Conservation (phyloP, 92 coral and sea anemone genomes). For the Actinernus sp. region DNA sequence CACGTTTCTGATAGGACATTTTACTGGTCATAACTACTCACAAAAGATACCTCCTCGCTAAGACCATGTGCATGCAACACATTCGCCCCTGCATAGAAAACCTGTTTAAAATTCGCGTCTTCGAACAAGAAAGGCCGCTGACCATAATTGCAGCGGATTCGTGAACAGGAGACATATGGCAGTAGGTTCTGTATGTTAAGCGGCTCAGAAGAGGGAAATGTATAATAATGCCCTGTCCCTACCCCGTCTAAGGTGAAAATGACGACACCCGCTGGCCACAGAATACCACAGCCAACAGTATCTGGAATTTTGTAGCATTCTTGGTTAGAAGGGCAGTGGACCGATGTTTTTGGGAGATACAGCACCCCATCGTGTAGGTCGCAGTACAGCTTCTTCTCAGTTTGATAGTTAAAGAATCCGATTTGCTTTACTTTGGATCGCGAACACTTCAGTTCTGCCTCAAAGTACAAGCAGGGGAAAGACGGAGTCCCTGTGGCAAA, state of each 20-base stretch:
- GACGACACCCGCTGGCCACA: slow-evolving; percentile 88
- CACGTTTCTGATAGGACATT: too few species aligned
- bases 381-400: slow-evolving; percentile 86
- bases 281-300: slow-evolving; percentile 93
- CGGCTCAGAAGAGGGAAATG: slow-evolving; percentile 54
- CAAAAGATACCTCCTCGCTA: slow-evolving; percentile 15
- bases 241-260: slow-evolving; percentile 97
- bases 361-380: slow-evolving; percentile 85
- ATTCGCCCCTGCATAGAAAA: slow-evolving; percentile 61
- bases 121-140: slow-evolving; percentile 90
- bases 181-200: slow-evolving; percentile 62
- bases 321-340: slow-evolving; percentile 55
- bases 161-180: slow-evolving; percentile 87
- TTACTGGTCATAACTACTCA: too few species aligned
- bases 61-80: slow-evolving; percentile 68
- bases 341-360: slow-evolving; percentile 71
- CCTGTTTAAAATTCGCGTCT: slow-evolving; percentile 78
- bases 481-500: slow-evolving; percentile 62
- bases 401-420: slow-evolving; percentile 73
- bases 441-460: slow-evolving; percentile 82
- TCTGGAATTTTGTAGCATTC: slow-evolving; percentile 84
- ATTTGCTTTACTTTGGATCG: slow-evolving; percentile 84
- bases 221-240: slow-evolving; percentile 76
- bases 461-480: slow-evolving; percentile 90
- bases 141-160: slow-evolving; percentile 92